A percentile compares a stretch with the other conserved stretches of the same genome.
Evolutionary conservation across 2,113 vertebrate genomes (phyloP).

Genomic region (Genyomyrus donnyi): DNA sequence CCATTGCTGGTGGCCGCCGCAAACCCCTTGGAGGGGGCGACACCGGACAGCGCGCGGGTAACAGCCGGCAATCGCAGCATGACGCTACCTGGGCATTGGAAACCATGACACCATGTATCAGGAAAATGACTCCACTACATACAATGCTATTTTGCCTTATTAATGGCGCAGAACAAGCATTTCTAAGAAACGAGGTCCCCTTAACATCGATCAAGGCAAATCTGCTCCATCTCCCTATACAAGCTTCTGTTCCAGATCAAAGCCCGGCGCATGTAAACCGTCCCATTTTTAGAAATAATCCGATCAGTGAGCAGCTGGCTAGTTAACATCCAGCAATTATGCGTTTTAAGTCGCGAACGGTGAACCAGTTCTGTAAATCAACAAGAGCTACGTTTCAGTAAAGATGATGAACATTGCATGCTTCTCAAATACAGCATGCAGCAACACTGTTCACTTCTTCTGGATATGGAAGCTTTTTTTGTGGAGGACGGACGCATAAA

Average conservation of each 20-base stretch:
- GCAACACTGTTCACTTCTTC: not conserved
- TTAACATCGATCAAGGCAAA: not conserved
- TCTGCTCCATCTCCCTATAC: not conserved
- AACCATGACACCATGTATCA: not conserved
- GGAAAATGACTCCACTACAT: not conserved
- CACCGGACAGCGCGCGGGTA: slow-evolving; percentile 61
- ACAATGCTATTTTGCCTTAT: not conserved
- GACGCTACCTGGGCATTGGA: slow-evolving; percentile 45
- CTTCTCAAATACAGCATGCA: not conserved
- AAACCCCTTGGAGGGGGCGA: slow-evolving; percentile 52
- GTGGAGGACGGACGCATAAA: not conserved
- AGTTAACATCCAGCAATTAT: not conserved
- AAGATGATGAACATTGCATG: not conserved
- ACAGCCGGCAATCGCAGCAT: slow-evolving; percentile 75
- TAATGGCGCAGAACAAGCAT: not conserved
- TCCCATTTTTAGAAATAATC: not conserved
- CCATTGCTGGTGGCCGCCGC: slow-evolving; percentile 52
- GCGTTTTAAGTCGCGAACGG: not conserved
- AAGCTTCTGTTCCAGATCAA: not conserved
- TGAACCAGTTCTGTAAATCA: not conserved
- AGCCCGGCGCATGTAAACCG: not conserved
- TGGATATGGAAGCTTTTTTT: not conserved
- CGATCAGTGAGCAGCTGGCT: not conserved
- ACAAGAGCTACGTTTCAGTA: not conserved
- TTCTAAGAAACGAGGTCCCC: not conserved